Percentiles rank a stretch among this genome's conserved stretches.
These are phyloP conservation scores for Dipus sagitta DNA, from an alignment of 2,797 vertebrate genomes.

Conservation along the genomic window DNA sequence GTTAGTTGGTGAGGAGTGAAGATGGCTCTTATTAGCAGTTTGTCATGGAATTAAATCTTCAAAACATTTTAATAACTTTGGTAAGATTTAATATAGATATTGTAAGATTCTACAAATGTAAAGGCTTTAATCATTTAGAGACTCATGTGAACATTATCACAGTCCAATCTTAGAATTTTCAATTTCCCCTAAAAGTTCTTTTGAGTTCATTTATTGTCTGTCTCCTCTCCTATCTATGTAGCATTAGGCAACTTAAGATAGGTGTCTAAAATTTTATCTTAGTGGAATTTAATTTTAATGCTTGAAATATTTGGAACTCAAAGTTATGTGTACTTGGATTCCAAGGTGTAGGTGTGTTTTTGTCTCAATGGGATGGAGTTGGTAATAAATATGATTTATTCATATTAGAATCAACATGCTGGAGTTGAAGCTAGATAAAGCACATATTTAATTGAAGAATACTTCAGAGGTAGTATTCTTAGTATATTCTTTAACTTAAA, in stretches of 20 bases:
- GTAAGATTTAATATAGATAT: not conserved
- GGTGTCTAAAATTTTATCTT: not conserved
- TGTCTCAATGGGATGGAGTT: not conserved
- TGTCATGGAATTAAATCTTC: conserved; percentile 9
- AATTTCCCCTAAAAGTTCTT: not conserved
- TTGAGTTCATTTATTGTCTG: not conserved
- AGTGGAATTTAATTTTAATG: conserved; percentile 38
- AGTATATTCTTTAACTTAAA: not conserved
- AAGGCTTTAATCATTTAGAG: not conserved
- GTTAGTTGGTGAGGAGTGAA: not conserved
- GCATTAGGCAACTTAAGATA: not conserved
- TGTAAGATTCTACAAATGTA: not conserved
- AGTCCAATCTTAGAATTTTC: not conserved
- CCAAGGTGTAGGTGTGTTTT: not conserved
- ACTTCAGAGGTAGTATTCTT: not conserved
- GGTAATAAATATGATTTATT: conserved; percentile 9
- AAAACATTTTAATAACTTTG: not conserved
- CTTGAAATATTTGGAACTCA: conserved; percentile 7
- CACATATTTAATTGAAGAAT: not conserved
- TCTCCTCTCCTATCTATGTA: not conserved
- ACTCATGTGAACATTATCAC: not conserved
- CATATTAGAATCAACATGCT: not conserved
- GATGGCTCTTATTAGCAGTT: not conserved
- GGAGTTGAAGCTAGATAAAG: not conserved
- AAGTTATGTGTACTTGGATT: not conserved